Percentiles rank a stretch among this genome's conserved stretches.
phyloP scores from a whole-genome alignment of 2,113 vertebrate species.

The Setophaga kirtlandii region DNA sequence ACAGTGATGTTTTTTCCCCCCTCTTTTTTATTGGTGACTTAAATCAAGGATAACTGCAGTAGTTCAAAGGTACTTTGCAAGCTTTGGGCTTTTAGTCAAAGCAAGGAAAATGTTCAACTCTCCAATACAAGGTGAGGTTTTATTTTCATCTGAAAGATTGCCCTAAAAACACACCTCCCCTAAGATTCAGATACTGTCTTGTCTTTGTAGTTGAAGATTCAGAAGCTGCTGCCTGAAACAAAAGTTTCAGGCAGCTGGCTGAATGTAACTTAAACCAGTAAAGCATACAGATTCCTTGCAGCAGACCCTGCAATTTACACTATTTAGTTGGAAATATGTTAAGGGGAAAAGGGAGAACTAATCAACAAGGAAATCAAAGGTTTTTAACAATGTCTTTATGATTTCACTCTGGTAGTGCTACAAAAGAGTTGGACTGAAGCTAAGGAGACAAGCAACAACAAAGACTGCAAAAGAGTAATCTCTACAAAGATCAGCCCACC shows the following conservation, averaged over 20 bases:
- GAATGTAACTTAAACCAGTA: not conserved
- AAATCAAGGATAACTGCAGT: not conserved
- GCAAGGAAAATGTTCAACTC: not conserved
- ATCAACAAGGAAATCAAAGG: not conserved
- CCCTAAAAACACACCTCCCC: not conserved
- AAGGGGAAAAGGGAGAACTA: not conserved
- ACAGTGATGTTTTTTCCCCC: accelerated
- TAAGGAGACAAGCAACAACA: not conserved
- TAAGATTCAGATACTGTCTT: not conserved
- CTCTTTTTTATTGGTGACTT: not conserved
- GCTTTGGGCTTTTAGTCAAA: not conserved
- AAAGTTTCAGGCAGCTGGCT: not conserved
- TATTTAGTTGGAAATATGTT: not conserved
- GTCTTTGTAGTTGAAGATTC: not conserved
- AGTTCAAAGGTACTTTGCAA: not conserved
- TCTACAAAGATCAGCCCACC: not conserved
- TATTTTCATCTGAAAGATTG: not conserved
- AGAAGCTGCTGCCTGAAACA: not conserved
- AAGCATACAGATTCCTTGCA: not conserved
- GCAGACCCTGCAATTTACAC: not conserved
- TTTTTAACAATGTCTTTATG: not conserved
- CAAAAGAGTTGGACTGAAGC: not conserved
- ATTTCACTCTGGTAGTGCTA: not conserved
- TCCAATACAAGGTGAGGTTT: not conserved
- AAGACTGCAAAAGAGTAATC: not conserved